phyloP scores from a whole-genome alignment of 2,113 vertebrate species.

The Chauna torquata region DNA sequence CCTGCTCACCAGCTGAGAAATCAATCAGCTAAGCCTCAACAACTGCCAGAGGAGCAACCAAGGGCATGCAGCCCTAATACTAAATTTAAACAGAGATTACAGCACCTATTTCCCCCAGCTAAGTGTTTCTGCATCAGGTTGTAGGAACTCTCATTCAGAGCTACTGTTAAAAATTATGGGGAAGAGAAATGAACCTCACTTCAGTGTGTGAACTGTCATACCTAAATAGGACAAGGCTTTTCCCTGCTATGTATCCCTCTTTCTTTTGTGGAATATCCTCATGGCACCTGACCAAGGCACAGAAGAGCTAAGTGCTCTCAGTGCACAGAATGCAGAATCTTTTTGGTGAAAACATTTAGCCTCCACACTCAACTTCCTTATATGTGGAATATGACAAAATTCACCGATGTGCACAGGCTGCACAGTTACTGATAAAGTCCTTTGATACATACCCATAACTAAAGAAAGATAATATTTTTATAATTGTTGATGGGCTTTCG shows the following conservation, averaged over 20 bases:
- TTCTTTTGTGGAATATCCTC: neutral
- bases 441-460: neutral
- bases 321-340: neutral
- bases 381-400: neutral
- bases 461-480: neutral
- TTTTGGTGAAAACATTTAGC: neutral
- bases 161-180: neutral
- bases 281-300: neutral
- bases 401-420: accelerated
- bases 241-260: neutral
- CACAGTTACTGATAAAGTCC: neutral
- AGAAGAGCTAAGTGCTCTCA: neutral
- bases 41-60: conserved; percentile 10
- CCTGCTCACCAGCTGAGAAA: conserved; percentile 19
- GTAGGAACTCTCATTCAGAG: neutral
- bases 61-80: conserved; percentile 12
- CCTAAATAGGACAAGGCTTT: neutral
- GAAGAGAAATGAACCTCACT: neutral
- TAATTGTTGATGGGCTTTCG: neutral
- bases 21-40: conserved; percentile 7
- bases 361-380: neutral
- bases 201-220: neutral
- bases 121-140: neutral
- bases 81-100: conserved; percentile 5
- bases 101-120: neutral